These are phyloP conservation scores for Dendrolimus punctatus DNA, from an alignment of 1,140 invertebrate genomes.

Conservation along the genomic window DNA sequence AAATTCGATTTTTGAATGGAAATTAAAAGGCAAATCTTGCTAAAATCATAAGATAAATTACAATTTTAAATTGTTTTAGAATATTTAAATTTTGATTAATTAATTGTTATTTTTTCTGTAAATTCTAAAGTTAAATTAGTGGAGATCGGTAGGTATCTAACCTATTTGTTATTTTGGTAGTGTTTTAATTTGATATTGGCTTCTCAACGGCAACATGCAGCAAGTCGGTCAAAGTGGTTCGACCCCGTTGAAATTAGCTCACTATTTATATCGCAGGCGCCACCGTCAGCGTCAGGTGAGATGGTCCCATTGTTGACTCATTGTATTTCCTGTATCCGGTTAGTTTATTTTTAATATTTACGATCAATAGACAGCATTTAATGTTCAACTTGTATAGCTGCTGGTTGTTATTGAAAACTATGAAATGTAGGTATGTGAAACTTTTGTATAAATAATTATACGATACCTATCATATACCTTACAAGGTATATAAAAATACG, in stretches of 20 bases:
- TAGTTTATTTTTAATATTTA: too few relatives aligned
- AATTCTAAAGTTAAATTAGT: slow-evolving; percentile 4
- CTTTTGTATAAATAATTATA: too few relatives aligned
- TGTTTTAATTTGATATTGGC: slow-evolving; percentile 6
- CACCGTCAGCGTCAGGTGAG: slow-evolving; percentile 2
- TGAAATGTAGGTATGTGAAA: too few relatives aligned
- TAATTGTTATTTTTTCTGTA: neutral
- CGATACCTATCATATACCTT: too few relatives aligned
- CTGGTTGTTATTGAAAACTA: too few relatives aligned
- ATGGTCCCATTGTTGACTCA: slow-evolving; percentile 1
- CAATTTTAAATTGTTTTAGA: neutral
- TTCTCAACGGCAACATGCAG: slow-evolving; percentile 17
- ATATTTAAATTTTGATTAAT: slow-evolving; percentile 9
- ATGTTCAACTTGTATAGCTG: too few relatives aligned
- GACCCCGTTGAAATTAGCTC: slow-evolving; percentile 29
- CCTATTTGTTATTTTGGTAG: slow-evolving; percentile 15
- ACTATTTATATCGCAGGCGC: slow-evolving; percentile 33
- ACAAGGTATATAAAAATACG: too few relatives aligned
- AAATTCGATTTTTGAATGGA: too few relatives aligned
- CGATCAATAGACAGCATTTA: too few relatives aligned
- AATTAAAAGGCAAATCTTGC: neutral
- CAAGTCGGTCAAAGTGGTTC: slow-evolving; percentile 29
- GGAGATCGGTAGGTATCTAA: slow-evolving; percentile 3
- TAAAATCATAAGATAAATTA: slow-evolving; percentile 2
- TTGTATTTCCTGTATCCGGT: neutral